These are phyloP conservation scores for Riparia riparia DNA, from an alignment of 2,113 vertebrate species.

Conservation along the genomic window DNA sequence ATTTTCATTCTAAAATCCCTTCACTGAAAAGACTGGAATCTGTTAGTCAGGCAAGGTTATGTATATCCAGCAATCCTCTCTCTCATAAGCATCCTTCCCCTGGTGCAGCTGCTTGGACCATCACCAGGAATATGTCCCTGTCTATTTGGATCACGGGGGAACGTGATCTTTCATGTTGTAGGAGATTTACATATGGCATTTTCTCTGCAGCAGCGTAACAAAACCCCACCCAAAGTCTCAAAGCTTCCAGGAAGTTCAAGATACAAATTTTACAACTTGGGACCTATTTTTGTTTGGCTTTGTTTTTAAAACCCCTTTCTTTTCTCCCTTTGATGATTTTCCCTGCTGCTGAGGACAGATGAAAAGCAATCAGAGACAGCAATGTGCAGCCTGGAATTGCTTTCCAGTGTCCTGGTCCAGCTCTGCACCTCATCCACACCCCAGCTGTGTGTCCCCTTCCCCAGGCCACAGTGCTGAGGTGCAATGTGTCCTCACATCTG, in stretches of 20 bases:
- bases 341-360: not conserved
- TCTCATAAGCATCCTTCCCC: not conserved
- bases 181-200: constrained; percentile 43
- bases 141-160: not conserved
- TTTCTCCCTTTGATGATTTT: constrained; percentile 26
- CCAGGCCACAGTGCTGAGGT: not conserved
- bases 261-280: not conserved
- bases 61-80: not conserved
- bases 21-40: not conserved
- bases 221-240: constrained; percentile 21
- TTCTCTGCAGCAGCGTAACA: not conserved
- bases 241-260: constrained; percentile 36
- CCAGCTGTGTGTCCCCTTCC: fast-evolving
- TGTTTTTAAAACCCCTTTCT: not conserved
- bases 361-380: not conserved
- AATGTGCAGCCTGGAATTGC: fast-evolving
- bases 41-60: not conserved
- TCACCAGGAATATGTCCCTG: constrained; percentile 4
- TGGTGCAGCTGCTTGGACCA: constrained; percentile 37
- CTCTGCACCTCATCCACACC: not conserved
- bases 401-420: not conserved
- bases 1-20: not conserved
- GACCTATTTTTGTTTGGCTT: constrained; percentile 33
- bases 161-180: not conserved
- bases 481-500: fast-evolving